Conservation (phyloP, 2,888 invertebrate species). For the Sinodicranocentrus sp. region DNA sequence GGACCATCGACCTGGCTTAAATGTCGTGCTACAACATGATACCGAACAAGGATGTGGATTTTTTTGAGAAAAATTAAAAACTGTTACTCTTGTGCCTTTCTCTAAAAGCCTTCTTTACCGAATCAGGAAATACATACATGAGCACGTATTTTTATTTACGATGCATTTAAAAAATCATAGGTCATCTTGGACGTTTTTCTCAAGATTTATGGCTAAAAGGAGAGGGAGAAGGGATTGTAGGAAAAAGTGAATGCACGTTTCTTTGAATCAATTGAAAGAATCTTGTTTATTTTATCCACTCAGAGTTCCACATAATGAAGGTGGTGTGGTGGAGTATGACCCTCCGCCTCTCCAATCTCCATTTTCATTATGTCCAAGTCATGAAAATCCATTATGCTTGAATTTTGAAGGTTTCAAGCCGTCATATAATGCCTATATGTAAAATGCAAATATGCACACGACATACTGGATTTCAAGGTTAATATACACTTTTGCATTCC, state of each 20-base stretch:
- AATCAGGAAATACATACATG: conserved; percentile 48
- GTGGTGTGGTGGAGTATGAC: too few relatives aligned
- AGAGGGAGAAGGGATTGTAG: not conserved
- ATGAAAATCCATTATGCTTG: conserved; percentile 45
- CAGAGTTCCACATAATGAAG: too few relatives aligned
- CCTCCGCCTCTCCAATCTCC: conserved; percentile 24
- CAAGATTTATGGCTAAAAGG: too few relatives aligned
- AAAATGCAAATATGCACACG: conserved; percentile 23
- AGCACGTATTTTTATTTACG: conserved; percentile 31
- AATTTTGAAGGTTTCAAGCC: conserved; percentile 8
- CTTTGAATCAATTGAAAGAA: not conserved
- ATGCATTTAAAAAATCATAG: conserved; percentile 49
- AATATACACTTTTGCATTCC: conserved; percentile 16
- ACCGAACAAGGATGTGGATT: not conserved
- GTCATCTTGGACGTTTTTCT: conserved; percentile 26
- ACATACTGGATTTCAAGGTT: conserved; percentile 59
- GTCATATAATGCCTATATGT: too few relatives aligned
- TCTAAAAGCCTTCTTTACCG: conserved; percentile 48
- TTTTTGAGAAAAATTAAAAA: not conserved
- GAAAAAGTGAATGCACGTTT: conserved; percentile 54
- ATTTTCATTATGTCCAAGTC: conserved; percentile 45
- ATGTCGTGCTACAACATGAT: not conserved
- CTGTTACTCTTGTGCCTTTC: conserved; percentile 35
- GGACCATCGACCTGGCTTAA: conserved; percentile 51
- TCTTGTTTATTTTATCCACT: too few relatives aligned